phyloP scores from a whole-genome alignment of 2,113 vertebrate species.

The Saccopteryx leptura region DNA sequence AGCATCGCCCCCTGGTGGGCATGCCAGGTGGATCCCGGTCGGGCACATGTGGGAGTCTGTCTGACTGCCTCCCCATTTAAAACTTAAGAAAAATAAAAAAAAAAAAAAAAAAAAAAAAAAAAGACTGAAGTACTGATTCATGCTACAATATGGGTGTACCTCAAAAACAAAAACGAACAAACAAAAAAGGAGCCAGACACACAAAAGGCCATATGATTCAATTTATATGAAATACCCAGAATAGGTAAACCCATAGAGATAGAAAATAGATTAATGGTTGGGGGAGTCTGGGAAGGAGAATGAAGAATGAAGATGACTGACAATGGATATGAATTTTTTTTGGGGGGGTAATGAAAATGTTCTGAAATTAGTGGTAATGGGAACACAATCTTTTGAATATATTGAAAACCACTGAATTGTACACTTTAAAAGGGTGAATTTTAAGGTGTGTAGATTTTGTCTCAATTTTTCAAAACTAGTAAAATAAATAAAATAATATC shows the following conservation, averaged over 20 bases:
- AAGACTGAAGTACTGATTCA: background rate
- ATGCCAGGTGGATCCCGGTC: too few species aligned
- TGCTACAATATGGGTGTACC: background rate
- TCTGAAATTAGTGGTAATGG: background rate
- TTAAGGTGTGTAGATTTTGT: background rate
- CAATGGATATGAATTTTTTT: background rate
- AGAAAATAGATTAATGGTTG: background rate
- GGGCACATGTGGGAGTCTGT: too few species aligned
- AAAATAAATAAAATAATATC: constrained; percentile 8
- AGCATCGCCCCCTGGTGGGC: too few species aligned
- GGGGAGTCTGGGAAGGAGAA: background rate
- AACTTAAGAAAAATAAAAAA: too few species aligned
- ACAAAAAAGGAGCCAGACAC: background rate
- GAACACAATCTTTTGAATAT: background rate
- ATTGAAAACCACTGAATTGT: background rate
- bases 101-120: background rate
- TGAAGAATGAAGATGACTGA: background rate
- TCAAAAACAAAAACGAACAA: background rate
- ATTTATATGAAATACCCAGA: background rate
- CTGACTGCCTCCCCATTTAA: too few species aligned
- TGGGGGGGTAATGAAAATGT: background rate
- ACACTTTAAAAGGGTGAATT: background rate
- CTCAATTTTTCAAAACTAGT: background rate
- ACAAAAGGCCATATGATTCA: background rate
- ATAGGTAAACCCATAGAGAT: background rate